These are phyloP conservation scores for Catocala sponsa DNA, from an alignment of 2,888 invertebrate species.

Conservation along the genomic window DNA sequence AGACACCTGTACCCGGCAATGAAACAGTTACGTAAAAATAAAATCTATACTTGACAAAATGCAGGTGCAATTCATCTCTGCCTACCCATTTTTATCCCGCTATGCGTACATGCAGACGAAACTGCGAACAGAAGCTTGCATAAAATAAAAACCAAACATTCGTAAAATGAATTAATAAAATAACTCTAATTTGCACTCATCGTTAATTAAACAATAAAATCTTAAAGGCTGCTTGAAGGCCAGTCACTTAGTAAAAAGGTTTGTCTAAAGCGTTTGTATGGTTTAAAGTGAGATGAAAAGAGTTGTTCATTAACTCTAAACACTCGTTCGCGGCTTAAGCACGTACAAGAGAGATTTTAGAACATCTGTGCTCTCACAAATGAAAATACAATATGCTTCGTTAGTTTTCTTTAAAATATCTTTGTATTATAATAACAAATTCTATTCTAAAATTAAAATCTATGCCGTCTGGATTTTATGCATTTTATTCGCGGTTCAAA, in stretches of 20 bases:
- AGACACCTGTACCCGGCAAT: too few species aligned
- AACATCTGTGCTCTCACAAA: conserved; percentile 44
- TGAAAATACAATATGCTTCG: conserved; percentile 18
- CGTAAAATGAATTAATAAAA: not conserved
- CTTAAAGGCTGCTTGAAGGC: conserved; percentile 16
- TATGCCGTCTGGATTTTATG: not conserved
- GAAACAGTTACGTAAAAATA: too few species aligned
- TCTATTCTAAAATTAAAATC: not conserved
- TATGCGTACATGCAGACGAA: too few species aligned
- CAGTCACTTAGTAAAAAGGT: conserved; percentile 28
- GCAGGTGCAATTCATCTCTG: too few species aligned
- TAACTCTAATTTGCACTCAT: conserved; percentile 12
- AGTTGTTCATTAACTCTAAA: conserved; percentile 77
- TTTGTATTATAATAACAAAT: not conserved
- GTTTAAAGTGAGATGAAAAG: conserved; percentile 36
- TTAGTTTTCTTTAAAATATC: conserved; percentile 6
- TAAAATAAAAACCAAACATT: not conserved
- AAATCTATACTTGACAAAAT: too few species aligned
- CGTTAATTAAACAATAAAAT: conserved; percentile 32
- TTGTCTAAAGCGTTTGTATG: conserved; percentile 26
- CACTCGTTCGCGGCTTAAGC: conserved; percentile 66
- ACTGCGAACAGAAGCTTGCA: too few species aligned
- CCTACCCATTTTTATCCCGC: too few species aligned
- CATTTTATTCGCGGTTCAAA: too few species aligned
- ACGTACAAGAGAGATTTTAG: conserved; percentile 75